These are phyloP conservation scores for Shargacucullia verbasci DNA, from an alignment of 2,888 invertebrate species.

Conservation along the genomic window DNA sequence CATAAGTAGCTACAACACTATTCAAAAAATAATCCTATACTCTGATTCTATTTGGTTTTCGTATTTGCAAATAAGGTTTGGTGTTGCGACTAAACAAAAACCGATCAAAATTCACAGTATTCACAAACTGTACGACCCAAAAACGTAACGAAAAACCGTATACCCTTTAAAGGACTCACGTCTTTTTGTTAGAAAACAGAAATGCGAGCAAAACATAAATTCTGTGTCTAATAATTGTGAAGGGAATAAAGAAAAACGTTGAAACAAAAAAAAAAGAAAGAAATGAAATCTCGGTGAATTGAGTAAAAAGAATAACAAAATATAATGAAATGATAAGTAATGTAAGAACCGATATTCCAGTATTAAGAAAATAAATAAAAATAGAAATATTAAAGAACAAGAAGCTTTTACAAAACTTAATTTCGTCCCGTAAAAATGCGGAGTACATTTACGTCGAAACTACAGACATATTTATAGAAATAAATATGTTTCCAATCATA, in stretches of 20 bases:
- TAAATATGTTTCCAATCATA: too few relatives aligned
- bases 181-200: conserved; percentile 21
- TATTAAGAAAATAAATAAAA: too few relatives aligned
- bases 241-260: not conserved
- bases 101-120: not conserved
- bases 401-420: too few relatives aligned
- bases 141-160: conserved; percentile 10
- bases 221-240: not conserved
- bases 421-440: too few relatives aligned
- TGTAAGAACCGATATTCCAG: too few relatives aligned
- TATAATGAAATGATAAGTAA: too few relatives aligned
- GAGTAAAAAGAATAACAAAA: not conserved
- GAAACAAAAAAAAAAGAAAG: not conserved
- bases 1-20: conserved; percentile 8
- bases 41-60: conserved; percentile 28
- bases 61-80: conserved; percentile 35
- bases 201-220: not conserved
- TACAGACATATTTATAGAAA: too few relatives aligned
- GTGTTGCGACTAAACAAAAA: conserved; percentile 15
- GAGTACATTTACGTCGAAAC: too few relatives aligned
- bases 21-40: conserved; percentile 28
- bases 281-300: not conserved
- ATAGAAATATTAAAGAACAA: too few relatives aligned
- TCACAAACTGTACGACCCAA: conserved; percentile 1
- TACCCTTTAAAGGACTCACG: not conserved